Conservation (phyloP, 1,140 invertebrate genomes). For the Leptoteleia sp. region DNA sequence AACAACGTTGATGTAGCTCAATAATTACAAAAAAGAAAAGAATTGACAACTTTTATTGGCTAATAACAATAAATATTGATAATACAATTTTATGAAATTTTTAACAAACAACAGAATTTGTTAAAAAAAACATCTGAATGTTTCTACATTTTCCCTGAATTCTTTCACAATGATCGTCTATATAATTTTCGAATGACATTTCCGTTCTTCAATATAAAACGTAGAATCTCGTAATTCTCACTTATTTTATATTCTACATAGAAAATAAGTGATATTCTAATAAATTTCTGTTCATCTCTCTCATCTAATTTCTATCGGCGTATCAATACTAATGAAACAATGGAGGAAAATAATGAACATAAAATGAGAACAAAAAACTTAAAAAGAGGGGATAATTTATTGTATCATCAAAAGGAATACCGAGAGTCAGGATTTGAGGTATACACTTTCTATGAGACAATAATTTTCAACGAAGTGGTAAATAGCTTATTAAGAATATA, state of each 20-base stretch:
- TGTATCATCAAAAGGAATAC: conserved; percentile 25
- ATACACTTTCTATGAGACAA: conserved; percentile 49
- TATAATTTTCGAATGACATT: conserved; percentile 38
- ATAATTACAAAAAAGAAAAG: conserved; percentile 43
- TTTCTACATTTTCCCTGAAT: conserved; percentile 36
- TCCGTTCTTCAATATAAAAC: conserved; percentile 29
- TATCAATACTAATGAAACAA: conserved; percentile 11
- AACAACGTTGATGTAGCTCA: conserved; percentile 5
- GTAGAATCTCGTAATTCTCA: conserved; percentile 40
- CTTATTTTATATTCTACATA: conserved; percentile 27
- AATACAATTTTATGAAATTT: conserved; percentile 45
- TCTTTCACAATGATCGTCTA: conserved; percentile 33
- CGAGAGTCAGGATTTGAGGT: neutral
- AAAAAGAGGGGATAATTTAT: conserved; percentile 10
- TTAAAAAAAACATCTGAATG: conserved; percentile 46
- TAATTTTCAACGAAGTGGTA: conserved; percentile 63
- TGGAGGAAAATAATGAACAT: too few relatives aligned
- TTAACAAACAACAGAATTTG: conserved; percentile 49
- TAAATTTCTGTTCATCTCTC: conserved; percentile 36
- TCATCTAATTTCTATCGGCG: conserved; percentile 32
- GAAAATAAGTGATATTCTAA: too few relatives aligned
- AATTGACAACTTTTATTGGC: conserved; percentile 5
- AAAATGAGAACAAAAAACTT: too few relatives aligned
- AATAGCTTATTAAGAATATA: conserved; percentile 73
- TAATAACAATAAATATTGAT: conserved; percentile 54